phyloP scores from a whole-genome alignment of 2,888 invertebrate species.

The Pherbina coryleti region DNA sequence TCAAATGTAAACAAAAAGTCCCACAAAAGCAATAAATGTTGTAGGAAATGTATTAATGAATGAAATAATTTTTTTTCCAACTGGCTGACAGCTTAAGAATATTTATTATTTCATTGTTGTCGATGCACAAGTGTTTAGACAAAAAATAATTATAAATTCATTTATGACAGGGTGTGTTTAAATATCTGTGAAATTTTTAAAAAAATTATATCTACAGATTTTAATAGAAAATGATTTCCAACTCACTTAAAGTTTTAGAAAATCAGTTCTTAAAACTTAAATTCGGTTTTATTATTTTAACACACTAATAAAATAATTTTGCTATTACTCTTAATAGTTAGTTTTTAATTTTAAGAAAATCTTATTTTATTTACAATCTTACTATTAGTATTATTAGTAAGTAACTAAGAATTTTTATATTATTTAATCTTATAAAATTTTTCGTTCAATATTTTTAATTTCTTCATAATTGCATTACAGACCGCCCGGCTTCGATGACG shows the following conservation, averaged over 20 bases:
- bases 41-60: slow-evolving; percentile 11
- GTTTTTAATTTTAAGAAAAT: too few relatives aligned
- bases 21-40: not conserved
- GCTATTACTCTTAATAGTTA: too few relatives aligned
- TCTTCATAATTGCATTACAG: slow-evolving; percentile 67
- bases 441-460: slow-evolving; percentile 1
- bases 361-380: too few relatives aligned
- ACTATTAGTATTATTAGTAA: too few relatives aligned
- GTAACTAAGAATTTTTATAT: not conserved
- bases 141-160: not conserved
- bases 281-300: too few relatives aligned
- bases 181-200: not conserved
- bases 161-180: slow-evolving; percentile 7
- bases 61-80: not conserved
- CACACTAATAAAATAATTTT: too few relatives aligned
- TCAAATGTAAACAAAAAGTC: not conserved
- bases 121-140: not conserved
- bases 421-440: not conserved
- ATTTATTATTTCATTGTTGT: not conserved
- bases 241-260: too few relatives aligned
- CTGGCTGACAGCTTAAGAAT: not conserved
- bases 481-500: slow-evolving; percentile 78
- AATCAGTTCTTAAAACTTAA: too few relatives aligned
- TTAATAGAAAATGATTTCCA: too few relatives aligned
- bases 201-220: too few relatives aligned